A percentile compares a stretch with the other conserved stretches of the same genome.
Conservation (phyloP, 1,140 invertebrate species). For the Drosophila prosaltans region DNA sequence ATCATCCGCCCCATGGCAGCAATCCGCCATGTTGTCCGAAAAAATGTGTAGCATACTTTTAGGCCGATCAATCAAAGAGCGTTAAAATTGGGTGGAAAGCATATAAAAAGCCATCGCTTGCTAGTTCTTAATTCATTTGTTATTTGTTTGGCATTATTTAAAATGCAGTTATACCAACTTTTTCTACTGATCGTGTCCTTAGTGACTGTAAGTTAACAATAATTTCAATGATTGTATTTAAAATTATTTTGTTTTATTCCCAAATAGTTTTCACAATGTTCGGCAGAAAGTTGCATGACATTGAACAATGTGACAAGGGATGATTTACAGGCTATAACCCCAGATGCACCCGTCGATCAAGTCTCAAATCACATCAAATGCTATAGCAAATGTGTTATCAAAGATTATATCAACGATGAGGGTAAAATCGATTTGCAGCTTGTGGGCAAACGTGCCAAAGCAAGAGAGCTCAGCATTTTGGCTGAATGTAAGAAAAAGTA, state of each 20-base stretch:
- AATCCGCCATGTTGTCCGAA: background rate
- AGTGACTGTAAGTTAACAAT: too few relatives aligned
- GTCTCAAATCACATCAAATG: conserved; percentile 34
- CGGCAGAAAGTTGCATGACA: conserved; percentile 3
- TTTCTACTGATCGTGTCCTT: too few relatives aligned
- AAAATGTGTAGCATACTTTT: conserved; percentile 24
- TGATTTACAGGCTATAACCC: conserved; percentile 17
- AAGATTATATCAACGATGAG: conserved; percentile 25
- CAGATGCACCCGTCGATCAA: background rate
- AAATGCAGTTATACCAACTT: too few relatives aligned
- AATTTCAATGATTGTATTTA: too few relatives aligned
- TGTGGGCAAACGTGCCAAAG: conserved; percentile 4
- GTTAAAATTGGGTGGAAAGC: background rate
- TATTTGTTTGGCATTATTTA: too few relatives aligned
- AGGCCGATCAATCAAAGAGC: background rate
- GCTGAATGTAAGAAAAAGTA: conserved; percentile 5
- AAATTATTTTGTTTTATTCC: too few relatives aligned
- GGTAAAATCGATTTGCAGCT: conserved; percentile 7
- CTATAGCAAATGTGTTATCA: conserved; percentile 33
- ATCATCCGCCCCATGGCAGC: background rate
- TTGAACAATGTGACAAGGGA: conserved; percentile 13
- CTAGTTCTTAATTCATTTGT: background rate
- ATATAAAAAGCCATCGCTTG: background rate
- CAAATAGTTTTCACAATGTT: background rate
- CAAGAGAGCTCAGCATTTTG: conserved; percentile 11